A percentile compares a stretch with the other conserved stretches of the same genome.
phyloP scores from a whole-genome alignment of 2,888 invertebrate genomes.

The Metellina segmentata region DNA sequence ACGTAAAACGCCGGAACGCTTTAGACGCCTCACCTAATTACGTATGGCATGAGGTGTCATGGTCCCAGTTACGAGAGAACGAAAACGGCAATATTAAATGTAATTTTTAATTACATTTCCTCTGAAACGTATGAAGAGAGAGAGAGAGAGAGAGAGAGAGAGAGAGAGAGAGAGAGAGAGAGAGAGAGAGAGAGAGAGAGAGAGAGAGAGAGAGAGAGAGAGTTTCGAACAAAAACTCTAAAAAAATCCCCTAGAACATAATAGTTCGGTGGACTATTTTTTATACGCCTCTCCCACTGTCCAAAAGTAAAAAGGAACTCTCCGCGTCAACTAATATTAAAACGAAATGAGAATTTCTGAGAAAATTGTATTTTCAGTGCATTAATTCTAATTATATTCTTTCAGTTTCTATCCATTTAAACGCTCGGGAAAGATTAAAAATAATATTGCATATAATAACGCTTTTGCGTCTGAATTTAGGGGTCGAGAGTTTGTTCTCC shows the following conservation, averaged over 20 bases:
- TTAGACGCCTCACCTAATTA: background rate
- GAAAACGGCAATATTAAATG: conserved; percentile 17
- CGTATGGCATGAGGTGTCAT: background rate
- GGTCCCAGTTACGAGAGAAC: background rate
- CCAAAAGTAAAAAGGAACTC: background rate
- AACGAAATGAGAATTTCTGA: conserved; percentile 3
- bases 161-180: too few relatives aligned
- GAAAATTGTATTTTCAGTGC: conserved; percentile 7
- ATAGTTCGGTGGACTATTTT: background rate
- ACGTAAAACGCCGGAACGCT: too few relatives aligned
- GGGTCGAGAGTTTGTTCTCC: background rate
- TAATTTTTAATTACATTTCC: conserved; percentile 24
- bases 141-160: too few relatives aligned
- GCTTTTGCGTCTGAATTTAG: background rate
- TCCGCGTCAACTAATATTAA: conserved; percentile 8
- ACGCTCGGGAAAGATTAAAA: conserved; percentile 10
- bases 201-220: too few relatives aligned
- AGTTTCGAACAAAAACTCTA: background rate
- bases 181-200: too few relatives aligned
- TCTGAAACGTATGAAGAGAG: conserved; percentile 2
- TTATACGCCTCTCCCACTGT: background rate
- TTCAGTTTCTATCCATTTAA: background rate
- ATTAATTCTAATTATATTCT: conserved; percentile 26
- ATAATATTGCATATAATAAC: background rate
- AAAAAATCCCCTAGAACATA: background rate